Evolutionary conservation across 2,888 invertebrate species (phyloP).

Genomic region (Carcina quercana): DNA sequence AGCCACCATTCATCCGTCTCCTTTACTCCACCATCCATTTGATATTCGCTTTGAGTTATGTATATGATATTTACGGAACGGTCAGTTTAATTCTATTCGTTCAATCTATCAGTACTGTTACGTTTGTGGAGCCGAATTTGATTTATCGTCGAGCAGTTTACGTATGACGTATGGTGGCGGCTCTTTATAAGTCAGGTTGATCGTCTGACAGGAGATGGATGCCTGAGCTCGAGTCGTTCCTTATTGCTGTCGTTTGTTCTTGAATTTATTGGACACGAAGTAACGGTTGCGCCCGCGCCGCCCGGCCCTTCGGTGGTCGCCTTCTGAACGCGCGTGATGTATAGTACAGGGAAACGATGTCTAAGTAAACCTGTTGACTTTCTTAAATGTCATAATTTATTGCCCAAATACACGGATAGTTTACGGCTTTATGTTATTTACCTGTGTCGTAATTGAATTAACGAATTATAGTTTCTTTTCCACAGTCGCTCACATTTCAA

Average conservation of each 20-base stretch:
- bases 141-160: constrained; percentile 45
- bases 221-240: constrained; percentile 45
- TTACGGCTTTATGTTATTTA: constrained; percentile 23
- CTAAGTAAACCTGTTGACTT: constrained; percentile 46
- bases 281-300: constrained; percentile 47
- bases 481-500: too few relatives aligned
- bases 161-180: constrained; percentile 41
- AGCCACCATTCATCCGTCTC: constrained; percentile 39
- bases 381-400: constrained; percentile 46
- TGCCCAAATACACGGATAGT: constrained; percentile 29
- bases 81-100: constrained; percentile 40
- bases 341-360: constrained; percentile 41
- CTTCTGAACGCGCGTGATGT: constrained; percentile 35
- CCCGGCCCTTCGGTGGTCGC: constrained; percentile 37
- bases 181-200: constrained; percentile 35
- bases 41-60: constrained; percentile 40
- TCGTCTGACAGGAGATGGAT: constrained; percentile 59
- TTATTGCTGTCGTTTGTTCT: constrained; percentile 63
- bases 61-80: constrained; percentile 42
- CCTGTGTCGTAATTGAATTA: constrained; percentile 31
- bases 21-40: constrained; percentile 30
- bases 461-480: constrained; percentile 19
- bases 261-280: constrained; percentile 67
- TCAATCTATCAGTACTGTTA: constrained; percentile 30
- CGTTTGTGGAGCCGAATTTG: constrained; percentile 35